These are phyloP conservation scores for Enteromius trimaculatus DNA, from an alignment of 2,797 vertebrate genomes.

Conservation along the genomic window DNA sequence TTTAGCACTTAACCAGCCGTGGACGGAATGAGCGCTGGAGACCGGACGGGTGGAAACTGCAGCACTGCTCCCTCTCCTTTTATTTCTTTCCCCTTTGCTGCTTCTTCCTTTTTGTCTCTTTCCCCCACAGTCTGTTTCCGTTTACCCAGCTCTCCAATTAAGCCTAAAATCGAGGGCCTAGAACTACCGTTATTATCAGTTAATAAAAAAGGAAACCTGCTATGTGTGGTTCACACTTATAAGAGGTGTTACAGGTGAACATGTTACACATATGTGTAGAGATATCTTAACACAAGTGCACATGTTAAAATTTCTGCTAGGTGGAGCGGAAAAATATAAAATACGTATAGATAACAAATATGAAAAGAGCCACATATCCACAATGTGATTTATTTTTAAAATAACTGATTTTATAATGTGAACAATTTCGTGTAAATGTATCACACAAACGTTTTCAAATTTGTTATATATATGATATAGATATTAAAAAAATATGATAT, in stretches of 20 bases:
- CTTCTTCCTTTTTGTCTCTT: conserved; percentile 10
- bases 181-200: conserved; percentile 42
- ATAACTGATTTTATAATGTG: not conserved
- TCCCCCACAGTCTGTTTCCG: conserved; percentile 34
- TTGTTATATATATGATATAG: not conserved
- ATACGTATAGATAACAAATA: not conserved
- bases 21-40: conserved; percentile 46
- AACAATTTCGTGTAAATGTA: not conserved
- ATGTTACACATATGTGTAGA: not conserved
- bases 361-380: not conserved
- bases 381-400: not conserved
- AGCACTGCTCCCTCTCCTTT: conserved; percentile 12
- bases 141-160: conserved; percentile 40
- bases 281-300: not conserved
- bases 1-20: conserved; percentile 60
- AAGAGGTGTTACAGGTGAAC: conserved; percentile 31
- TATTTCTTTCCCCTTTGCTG: conserved; percentile 12
- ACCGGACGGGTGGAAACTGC: conserved; percentile 41
- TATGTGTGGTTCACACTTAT: conserved; percentile 45
- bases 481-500: not conserved
- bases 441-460: not conserved
- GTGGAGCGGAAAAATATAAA: not conserved
- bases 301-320: not conserved
- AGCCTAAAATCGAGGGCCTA: conserved; percentile 18
- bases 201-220: conserved; percentile 37